phyloP scores from a whole-genome alignment of 2,113 vertebrate genomes.

The Anthoscopus minutus region DNA sequence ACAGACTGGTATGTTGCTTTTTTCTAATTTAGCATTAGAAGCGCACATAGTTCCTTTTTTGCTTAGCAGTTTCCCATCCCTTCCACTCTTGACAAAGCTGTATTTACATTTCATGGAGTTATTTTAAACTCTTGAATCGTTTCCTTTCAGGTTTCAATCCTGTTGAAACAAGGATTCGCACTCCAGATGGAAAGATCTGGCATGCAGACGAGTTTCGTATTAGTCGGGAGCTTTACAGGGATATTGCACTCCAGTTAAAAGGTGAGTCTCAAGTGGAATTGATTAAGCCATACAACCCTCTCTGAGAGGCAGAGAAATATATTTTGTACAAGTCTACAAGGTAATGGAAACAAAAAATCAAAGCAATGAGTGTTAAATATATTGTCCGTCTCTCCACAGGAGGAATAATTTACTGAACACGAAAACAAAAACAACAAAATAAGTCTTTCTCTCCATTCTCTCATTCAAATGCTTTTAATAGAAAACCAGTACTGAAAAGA shows the following conservation, averaged over 20 bases:
- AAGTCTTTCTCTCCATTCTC: background rate
- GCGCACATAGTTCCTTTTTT: background rate
- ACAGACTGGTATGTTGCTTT: background rate
- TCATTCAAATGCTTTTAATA: background rate
- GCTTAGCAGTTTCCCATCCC: background rate
- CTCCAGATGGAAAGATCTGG: conserved; percentile 85
- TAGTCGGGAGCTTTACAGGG: conserved; percentile 77
- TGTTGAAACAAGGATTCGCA: conserved; percentile 82
- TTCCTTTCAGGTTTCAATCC: conserved; percentile 84
- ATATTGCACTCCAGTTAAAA: conserved; percentile 75
- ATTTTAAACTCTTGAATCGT: background rate
- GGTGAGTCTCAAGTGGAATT: conserved; percentile 67
- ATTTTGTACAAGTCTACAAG: background rate
- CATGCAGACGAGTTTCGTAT: conserved; percentile 78
- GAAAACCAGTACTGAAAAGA: background rate
- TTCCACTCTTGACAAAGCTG: background rate
- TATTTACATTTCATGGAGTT: background rate
- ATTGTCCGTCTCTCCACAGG: background rate
- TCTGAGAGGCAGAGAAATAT: background rate
- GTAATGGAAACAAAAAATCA: background rate
- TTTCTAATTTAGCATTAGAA: background rate
- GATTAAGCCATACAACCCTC: background rate
- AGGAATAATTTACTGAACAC: background rate
- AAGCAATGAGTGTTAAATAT: background rate
- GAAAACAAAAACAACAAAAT: background rate